phyloP scores from a whole-genome alignment of 2,888 invertebrate species.

The Hyles lineata region DNA sequence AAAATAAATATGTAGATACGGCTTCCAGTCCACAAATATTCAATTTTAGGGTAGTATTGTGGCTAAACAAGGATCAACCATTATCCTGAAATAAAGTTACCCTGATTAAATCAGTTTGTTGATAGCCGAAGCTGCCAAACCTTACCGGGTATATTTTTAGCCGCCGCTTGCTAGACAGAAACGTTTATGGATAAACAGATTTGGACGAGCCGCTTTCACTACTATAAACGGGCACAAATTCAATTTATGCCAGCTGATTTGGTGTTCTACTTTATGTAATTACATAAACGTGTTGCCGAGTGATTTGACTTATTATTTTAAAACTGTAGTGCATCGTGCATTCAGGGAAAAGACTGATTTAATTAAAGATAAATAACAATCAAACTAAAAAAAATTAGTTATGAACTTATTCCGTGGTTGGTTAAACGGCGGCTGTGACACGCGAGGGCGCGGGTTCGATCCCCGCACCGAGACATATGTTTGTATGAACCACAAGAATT shows the following conservation, averaged over 20 bases:
- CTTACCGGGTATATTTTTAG: constrained; percentile 44
- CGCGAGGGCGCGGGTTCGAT: too few species aligned
- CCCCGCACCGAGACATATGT: too few species aligned
- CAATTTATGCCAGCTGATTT: constrained; percentile 54
- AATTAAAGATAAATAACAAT: too few species aligned
- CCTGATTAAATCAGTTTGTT: constrained; percentile 23
- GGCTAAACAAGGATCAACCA: constrained; percentile 17
- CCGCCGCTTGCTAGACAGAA: constrained; percentile 43
- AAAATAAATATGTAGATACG: neutral
- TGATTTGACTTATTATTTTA: too few species aligned
- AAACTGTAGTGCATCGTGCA: too few species aligned
- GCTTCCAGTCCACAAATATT: neutral
- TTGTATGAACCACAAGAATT: too few species aligned
- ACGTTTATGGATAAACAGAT: constrained; percentile 32
- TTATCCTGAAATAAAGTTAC: constrained; percentile 40
- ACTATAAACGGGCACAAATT: constrained; percentile 54
- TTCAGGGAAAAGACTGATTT: too few species aligned
- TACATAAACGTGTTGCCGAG: neutral
- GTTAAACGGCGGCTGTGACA: too few species aligned
- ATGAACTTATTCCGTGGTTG: too few species aligned
- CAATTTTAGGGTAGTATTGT: neutral
- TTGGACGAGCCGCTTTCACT: constrained; percentile 47
- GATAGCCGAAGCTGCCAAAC: constrained; percentile 29
- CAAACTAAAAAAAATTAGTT: too few species aligned
- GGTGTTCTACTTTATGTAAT: constrained; percentile 29